Conservation (phyloP, 2,113 vertebrate genomes). For the Symphodus melops region DNA sequence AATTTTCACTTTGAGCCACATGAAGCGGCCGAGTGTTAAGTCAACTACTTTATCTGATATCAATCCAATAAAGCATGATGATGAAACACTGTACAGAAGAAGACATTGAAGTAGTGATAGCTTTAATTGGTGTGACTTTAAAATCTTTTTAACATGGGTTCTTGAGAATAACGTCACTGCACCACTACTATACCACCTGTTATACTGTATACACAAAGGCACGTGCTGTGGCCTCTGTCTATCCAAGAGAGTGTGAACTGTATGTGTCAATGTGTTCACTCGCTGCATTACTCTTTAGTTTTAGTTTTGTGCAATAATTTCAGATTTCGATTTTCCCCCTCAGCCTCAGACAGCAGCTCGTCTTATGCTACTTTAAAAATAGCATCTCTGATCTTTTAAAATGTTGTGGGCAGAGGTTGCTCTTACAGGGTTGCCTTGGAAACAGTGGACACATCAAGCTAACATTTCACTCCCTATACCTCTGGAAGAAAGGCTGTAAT, state of each 20-base stretch:
- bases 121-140: neutral
- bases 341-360: slow-evolving; percentile 24
- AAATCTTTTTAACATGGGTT: neutral
- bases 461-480: slow-evolving; percentile 59
- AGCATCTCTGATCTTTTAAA: slow-evolving; percentile 76
- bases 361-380: slow-evolving; percentile 66
- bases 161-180: neutral
- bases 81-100: neutral
- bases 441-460: slow-evolving; percentile 80
- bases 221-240: neutral
- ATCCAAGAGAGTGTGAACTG: neutral
- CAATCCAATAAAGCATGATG: neutral
- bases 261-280: neutral
- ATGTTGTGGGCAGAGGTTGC: slow-evolving; percentile 73
- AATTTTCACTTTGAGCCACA: neutral
- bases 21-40: slow-evolving; percentile 19
- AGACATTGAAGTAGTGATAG: neutral
- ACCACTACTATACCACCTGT: neutral
- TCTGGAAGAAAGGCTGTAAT: slow-evolving; percentile 72
- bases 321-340: neutral
- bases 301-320: slow-evolving; percentile 7
- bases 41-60: neutral
- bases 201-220: slow-evolving; percentile 19
- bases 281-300: neutral
- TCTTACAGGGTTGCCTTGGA: slow-evolving; percentile 80